Base-by-base conservation (phyloP, 2,113 vertebrate species). In the Anarhynchus alexandrinus region DNA sequence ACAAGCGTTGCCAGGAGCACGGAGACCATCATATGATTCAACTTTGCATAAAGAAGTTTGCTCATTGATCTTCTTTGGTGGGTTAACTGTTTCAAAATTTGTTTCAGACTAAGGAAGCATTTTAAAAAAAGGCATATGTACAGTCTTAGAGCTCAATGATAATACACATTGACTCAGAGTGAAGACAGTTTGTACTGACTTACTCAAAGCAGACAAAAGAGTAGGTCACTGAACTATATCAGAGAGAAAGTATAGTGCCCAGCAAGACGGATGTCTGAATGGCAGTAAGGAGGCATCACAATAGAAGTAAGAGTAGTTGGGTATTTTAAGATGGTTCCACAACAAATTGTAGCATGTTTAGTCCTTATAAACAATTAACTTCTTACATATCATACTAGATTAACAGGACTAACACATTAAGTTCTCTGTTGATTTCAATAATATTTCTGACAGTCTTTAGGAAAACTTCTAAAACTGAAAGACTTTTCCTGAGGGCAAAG, bases 41-140 rank as follows among this genome's bases (percentile, higher is more conserved):
- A 57, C 80, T 96, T 67, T 79, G 57, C 80, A 77, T 36, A 54
- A 73, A 93, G 73, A 91, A 93, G 51, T 86, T 91, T 82, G 42
- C 73, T 86, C 92, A 96, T 73, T 97, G 96, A 97, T 96, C 97
- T 97, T 76, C 96, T 92, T 92, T 97, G 95, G 96, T 96, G 96
- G 94, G 96, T 96, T 94, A 96, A 92, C 42, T 66, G 77, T 34
- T 92, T 62, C 54, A 77, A 95, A 94, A 94, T 96, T 82, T 94
- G 88, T 95, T 97, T 95, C 86, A 42, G 94, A 86, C 93, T 85
- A 89, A 57, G 32, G 77, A 88, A 87, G 43, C 42, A 34, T 72
- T 76, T 42, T 5, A 6, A 66, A 94, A 93, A 94, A 91, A 93
- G 64, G 71, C 86, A 38, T 11, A 51, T 80, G 86, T 18, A 80